Base-by-base conservation (phyloP, 1,140 invertebrate species). In the Eurosta solidaginis region DNA sequence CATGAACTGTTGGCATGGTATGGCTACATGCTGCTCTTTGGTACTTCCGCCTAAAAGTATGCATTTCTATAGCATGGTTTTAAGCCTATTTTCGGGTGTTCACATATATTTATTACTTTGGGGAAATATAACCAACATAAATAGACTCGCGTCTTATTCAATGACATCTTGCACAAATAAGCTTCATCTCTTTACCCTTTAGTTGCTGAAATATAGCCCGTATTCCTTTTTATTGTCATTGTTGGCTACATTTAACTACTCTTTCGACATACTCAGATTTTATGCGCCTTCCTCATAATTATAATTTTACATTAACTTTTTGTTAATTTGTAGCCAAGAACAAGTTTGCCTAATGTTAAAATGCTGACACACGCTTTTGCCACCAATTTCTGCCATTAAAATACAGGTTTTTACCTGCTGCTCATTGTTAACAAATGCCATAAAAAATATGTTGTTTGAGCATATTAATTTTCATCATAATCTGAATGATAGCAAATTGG, bases 271-370 rank as follows among this genome's bases (percentile, higher is more conserved):
- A n/a, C n/a, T n/a, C 73, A 25, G 0, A 0, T 12, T 22, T 3
- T 1, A 45, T 45, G 1, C 1, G 20, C 10, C 22, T 20, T 42
- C 3, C 36, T 20, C 33, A n/a, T 74, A 74, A 47, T 74, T 74
- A 74, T 74, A 74, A 74, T 47, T 74, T 74, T 74, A 74, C 73
- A 74, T 74, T 74, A 74, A 74, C 73, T 74, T 74, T n/a, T 74
- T 74, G 73, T 74, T 74, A 74, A 74, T 74, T 74, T 36, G 44
- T 74, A 74, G 27, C 22, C 73, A 74, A 33, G 40, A 74, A 47
- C 73, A 74, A 47, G n/a, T 22, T n/a, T n/a, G 45, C 42, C 14
- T 45, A 45, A 27, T 74, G 68, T 45, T 74, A 74, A 63, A 68
- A 40, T 68, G 33, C 40, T 40, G 33, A n/a, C n/a, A n/a, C 49